phyloP scores from a whole-genome alignment of 2,113 vertebrate genomes.

The Miniopterus natalensis region DNA sequence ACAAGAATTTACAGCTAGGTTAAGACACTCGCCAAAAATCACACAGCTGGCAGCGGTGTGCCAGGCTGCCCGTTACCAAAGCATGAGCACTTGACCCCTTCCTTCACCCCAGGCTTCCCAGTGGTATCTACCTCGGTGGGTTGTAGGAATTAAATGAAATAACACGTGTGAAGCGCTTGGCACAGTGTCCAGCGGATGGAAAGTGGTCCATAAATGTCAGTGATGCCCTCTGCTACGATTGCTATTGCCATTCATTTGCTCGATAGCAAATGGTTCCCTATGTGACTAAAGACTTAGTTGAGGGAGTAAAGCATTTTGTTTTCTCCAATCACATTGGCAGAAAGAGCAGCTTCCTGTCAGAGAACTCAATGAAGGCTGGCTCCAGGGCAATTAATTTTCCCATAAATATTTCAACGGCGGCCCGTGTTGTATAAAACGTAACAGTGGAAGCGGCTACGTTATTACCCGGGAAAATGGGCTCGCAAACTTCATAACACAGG shows the following conservation, averaged over 20 bases:
- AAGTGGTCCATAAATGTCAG: not conserved
- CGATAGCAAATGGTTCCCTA: not conserved
- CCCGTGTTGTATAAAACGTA: accelerated
- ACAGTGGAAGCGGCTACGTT: accelerated
- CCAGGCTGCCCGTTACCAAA: not conserved
- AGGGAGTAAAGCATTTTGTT: not conserved
- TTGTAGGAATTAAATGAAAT: not conserved
- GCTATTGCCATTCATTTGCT: not conserved
- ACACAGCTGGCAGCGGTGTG: no score
- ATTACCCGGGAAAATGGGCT: not conserved
- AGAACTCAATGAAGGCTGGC: not conserved
- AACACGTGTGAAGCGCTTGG: not conserved
- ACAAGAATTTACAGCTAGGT: not conserved
- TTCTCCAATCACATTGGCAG: not conserved
- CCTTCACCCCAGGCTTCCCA: not conserved
- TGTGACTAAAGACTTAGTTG: not conserved
- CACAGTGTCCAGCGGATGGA: not conserved
- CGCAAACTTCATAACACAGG: not conserved
- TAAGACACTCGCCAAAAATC: not conserved
- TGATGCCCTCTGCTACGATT: accelerated
- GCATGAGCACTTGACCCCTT: not conserved
- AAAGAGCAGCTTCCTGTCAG: not conserved
- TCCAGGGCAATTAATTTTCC: not conserved
- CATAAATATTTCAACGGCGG: not conserved
- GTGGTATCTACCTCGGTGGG: accelerated